A percentile compares a stretch with the other conserved stretches of the same genome.
Conservation (phyloP, 2,888 invertebrate species). For the Pyrrhosoma nymphula region DNA sequence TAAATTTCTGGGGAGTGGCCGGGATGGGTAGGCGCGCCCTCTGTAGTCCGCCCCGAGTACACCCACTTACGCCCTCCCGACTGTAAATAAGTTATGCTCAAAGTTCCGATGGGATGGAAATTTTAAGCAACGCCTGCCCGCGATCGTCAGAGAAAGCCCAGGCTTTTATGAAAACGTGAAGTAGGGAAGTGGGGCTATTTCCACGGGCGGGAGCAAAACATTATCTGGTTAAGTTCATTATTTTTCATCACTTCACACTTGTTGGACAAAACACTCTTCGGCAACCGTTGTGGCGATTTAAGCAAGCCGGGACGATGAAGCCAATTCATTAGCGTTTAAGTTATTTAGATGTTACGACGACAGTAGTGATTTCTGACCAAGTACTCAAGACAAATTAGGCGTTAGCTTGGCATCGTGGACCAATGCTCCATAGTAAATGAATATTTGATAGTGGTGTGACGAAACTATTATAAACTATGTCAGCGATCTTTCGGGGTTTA, state of each 20-base stretch:
- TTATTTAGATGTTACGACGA: background rate
- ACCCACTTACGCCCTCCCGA: background rate
- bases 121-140: background rate
- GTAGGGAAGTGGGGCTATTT: background rate
- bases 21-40: background rate
- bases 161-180: background rate
- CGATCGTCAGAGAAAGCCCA: background rate
- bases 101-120: conserved; percentile 32
- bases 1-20: background rate
- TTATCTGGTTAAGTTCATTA: background rate
- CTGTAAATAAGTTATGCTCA: background rate
- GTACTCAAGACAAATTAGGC: no score
- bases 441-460: no score
- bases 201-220: background rate
- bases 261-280: background rate
- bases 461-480: no score
- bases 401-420: no score
- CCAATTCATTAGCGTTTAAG: background rate
- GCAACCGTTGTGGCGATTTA: background rate
- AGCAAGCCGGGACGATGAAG: background rate
- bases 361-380: background rate
- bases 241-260: background rate
- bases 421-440: no score
- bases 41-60: background rate
- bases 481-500: no score